phyloP scores from a whole-genome alignment of 2,888 invertebrate genomes.

The Chrysolina americana region DNA sequence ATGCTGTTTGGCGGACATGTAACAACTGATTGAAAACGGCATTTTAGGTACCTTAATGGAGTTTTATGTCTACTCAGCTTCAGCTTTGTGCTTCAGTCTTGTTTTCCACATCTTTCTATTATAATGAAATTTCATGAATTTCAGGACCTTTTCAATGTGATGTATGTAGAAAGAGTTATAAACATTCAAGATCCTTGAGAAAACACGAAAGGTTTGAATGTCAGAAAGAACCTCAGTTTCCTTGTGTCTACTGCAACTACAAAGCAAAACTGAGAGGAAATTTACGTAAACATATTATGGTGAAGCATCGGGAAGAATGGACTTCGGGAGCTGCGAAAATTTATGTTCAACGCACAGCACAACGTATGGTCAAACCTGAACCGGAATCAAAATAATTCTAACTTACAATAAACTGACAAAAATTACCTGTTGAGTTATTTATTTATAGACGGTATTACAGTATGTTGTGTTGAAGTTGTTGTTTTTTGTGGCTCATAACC shows the following conservation, averaged over 20 bases:
- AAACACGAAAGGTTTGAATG: constrained; percentile 57
- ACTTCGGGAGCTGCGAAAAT: constrained; percentile 43
- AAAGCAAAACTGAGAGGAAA: constrained; percentile 56
- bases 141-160: constrained; percentile 59
- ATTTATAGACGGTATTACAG: too few relatives aligned
- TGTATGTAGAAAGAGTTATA: constrained; percentile 52
- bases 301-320: constrained; percentile 51
- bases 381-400: not conserved
- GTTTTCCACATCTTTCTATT: not conserved
- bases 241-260: constrained; percentile 39
- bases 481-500: too few relatives aligned
- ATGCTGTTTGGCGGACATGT: too few relatives aligned
- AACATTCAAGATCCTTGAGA: constrained; percentile 53
- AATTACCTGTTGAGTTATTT: not conserved
- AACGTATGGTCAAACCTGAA: constrained; percentile 14
- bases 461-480: too few relatives aligned
- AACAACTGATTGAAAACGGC: too few relatives aligned
- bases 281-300: constrained; percentile 59
- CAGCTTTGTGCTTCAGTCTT: not conserved
- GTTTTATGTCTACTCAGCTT: not conserved
- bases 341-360: constrained; percentile 40
- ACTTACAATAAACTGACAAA: not conserved
- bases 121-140: not conserved
- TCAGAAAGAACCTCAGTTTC: constrained; percentile 46
- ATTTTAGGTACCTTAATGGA: too few relatives aligned